Base-by-base conservation (phyloP, 2,888 invertebrate species). In the Polymixis flavicincta region DNA sequence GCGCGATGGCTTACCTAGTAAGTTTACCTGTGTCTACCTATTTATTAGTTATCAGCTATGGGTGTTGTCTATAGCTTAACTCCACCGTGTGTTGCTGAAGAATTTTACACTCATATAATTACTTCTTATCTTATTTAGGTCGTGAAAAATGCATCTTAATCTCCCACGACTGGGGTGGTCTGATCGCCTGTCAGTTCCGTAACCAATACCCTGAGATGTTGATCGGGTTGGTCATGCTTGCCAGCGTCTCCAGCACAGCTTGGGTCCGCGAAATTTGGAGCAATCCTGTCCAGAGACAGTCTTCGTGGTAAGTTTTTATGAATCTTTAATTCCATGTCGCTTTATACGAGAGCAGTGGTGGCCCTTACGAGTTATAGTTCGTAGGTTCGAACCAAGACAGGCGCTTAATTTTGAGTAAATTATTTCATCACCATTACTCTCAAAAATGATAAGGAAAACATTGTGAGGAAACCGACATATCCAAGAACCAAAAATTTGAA, bases 91-190 rank as follows among this genome's bases (percentile, higher is more conserved):
- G 32, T 57, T 32, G 57, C 55, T 32, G 17, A 66, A 55, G 54
- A 66, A 57, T 22, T 45, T 45, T 0, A 67, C 45, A 17, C 11
- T 67, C 28, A 28, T 28, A 14, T 69, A 17, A n/a, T 32, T 28
- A 17, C 22, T 52, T n/a, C 0, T 66, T 66, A n/a, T 37, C 25
- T 76, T 92, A 13, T 32, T 6, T 87, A 97, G 97, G 97, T 72
- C 94, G 95, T 37, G 93, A 97, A 66, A 97, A 97, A 85, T 97
- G 95, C 84, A 96, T 97, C 63, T 88, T 98, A 17, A 95, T 97
- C 4, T 96, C 97, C 0, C 98, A 98, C 92, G 98, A 98, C 91
- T 98, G 97, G 98, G 98, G 98, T 76, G 97, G 97, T 68, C 81
- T 96, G 17, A 90, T 98, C 3, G 97, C 97, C 0, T 97, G 97